phyloP scores from a whole-genome alignment of 2,888 invertebrate genomes.

The Synergus itoensis region DNA sequence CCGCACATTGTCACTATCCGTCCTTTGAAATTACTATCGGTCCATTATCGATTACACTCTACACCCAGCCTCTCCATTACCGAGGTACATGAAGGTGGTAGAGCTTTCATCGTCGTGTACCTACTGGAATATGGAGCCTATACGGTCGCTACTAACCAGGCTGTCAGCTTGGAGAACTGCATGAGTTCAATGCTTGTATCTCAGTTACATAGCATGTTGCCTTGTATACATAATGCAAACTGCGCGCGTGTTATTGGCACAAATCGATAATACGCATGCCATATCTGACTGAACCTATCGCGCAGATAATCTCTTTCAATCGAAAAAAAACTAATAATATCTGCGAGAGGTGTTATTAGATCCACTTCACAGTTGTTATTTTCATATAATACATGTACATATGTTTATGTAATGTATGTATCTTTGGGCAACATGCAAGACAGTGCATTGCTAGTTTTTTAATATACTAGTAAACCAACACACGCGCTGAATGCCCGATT shows the following conservation, averaged over 20 bases:
- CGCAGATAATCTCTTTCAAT: background rate
- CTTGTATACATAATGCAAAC: slow-evolving; percentile 3
- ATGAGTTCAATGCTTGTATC: slow-evolving; percentile 23
- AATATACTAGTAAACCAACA: too few relatives aligned
- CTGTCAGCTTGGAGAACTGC: slow-evolving; percentile 31
- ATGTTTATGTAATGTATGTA: too few relatives aligned
- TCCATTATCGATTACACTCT: slow-evolving; percentile 36
- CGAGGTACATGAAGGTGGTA: slow-evolving; percentile 29
- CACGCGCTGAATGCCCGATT: too few relatives aligned
- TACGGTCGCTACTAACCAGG: background rate
- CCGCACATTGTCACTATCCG: slow-evolving; percentile 38
- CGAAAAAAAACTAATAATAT: background rate
- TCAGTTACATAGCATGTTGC: slow-evolving; percentile 31
- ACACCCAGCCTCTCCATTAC: slow-evolving; percentile 12
- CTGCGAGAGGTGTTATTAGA: too few relatives aligned
- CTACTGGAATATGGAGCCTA: background rate
- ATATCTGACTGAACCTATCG: background rate
- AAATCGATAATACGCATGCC: slow-evolving; percentile 50
- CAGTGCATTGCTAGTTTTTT: too few relatives aligned
- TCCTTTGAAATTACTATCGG: slow-evolving; percentile 39
- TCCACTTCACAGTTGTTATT: too few relatives aligned
- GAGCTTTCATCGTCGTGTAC: slow-evolving; percentile 22
- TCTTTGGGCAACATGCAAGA: too few relatives aligned
- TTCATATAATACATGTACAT: too few relatives aligned
- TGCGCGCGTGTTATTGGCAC: slow-evolving; percentile 48